Evolutionary conservation across 2,888 invertebrate species (phyloP).

Genomic region (Campaea margaritaria): DNA sequence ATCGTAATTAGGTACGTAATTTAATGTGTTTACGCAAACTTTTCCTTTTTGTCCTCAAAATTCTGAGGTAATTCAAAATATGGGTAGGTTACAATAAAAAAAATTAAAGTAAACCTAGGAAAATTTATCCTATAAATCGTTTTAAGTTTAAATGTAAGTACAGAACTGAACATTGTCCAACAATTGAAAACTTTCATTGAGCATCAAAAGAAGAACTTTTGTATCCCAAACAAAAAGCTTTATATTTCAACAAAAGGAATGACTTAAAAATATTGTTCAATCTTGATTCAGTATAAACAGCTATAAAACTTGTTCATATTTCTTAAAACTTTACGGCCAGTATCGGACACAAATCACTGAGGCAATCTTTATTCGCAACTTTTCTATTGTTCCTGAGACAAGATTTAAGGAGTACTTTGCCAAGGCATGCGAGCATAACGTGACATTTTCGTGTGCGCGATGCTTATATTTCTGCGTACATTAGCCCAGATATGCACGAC

Average conservation of each 20-base stretch:
- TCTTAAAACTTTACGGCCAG: constrained; percentile 20
- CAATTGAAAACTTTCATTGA: too few species aligned
- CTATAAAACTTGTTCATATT: constrained; percentile 22
- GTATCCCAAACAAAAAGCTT: background rate
- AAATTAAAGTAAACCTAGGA: too few species aligned
- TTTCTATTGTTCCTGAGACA: constrained; percentile 9
- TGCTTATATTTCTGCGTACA: constrained; percentile 53
- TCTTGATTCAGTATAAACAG: constrained; percentile 16
- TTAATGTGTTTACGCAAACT: too few species aligned
- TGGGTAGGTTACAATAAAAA: too few species aligned
- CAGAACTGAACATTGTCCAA: too few species aligned
- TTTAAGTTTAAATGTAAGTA: too few species aligned
- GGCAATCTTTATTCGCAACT: constrained; percentile 15
- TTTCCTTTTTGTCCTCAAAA: too few species aligned
- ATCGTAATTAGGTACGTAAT: too few species aligned
- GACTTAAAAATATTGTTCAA: constrained; percentile 27
- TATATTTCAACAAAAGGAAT: constrained; percentile 10
- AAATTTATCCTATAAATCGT: too few species aligned
- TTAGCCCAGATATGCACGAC: constrained; percentile 69
- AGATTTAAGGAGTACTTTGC: constrained; percentile 16
- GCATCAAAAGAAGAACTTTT: background rate
- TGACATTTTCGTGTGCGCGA: constrained; percentile 52
- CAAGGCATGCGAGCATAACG: constrained; percentile 54
- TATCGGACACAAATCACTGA: constrained; percentile 10
- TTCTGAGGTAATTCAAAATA: too few species aligned